Evolutionary conservation across 2,113 vertebrate species (phyloP).

Genomic region (Phycodurus eques): DNA sequence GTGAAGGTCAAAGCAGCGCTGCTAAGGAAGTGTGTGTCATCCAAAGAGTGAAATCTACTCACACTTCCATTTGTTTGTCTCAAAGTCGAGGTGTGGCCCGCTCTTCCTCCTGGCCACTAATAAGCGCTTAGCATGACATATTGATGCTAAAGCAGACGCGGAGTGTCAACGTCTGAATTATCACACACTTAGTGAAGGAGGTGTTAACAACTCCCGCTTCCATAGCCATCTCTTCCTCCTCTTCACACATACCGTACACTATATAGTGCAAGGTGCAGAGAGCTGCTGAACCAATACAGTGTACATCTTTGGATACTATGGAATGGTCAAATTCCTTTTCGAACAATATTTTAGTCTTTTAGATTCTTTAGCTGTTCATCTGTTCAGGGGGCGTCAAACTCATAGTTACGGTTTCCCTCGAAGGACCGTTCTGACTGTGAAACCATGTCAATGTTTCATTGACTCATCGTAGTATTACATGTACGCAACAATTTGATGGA

Average conservation of each 20-base stretch:
- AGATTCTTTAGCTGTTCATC: neutral
- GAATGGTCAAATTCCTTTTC: neutral
- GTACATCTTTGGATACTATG: conserved; percentile 25
- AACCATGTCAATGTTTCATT: too few relatives aligned
- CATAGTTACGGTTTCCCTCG: too few relatives aligned
- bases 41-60: conserved; percentile 42
- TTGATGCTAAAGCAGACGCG: conserved; percentile 68
- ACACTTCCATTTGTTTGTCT: conserved; percentile 55
- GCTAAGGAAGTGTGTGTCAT: conserved; percentile 20
- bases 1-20: conserved; percentile 35
- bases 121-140: conserved; percentile 76
- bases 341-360: neutral
- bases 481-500: too few relatives aligned
- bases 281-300: conserved; percentile 47
- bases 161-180: conserved; percentile 69
- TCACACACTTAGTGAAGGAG: conserved; percentile 65
- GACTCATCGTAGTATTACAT: too few relatives aligned
- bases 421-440: too few relatives aligned
- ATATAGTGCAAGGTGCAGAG: conserved; percentile 5
- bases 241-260: conserved; percentile 15
- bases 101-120: conserved; percentile 69
- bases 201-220: conserved; percentile 25
- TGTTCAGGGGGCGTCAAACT: neutral
- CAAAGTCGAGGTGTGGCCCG: conserved; percentile 60
- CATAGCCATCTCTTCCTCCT: conserved; percentile 18